phyloP scores from a whole-genome alignment of 2,113 vertebrate species.

The Dasyornis broadbenti region DNA sequence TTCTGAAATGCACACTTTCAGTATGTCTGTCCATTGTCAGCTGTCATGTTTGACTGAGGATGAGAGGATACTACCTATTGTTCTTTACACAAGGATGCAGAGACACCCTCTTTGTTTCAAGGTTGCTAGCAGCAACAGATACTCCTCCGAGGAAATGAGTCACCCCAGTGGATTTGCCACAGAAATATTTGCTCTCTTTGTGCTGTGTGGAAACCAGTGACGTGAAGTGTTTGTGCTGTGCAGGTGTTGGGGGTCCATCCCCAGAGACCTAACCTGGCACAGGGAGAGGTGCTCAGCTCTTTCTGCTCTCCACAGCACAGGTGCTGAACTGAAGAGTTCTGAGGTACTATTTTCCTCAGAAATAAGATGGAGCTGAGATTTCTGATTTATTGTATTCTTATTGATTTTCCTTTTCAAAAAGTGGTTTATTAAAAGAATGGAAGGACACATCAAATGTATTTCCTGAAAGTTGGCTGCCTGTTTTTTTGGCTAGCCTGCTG shows the following conservation, averaged over 20 bases:
- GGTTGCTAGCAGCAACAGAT: background rate
- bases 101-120: background rate
- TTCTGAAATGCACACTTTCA: background rate
- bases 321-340: background rate
- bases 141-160: background rate
- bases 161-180: background rate
- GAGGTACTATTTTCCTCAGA: background rate
- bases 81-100: background rate
- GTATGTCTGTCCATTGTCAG: fast-evolving
- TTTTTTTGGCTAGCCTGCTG: background rate
- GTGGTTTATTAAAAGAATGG: background rate
- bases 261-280: fast-evolving
- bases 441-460: background rate
- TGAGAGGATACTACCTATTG: background rate
- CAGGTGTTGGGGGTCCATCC: background rate
- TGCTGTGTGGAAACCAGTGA: background rate
- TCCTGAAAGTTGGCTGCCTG: background rate
- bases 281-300: background rate
- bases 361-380: background rate
- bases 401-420: background rate
- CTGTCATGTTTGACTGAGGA: background rate
- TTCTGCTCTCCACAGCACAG: background rate
- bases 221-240: background rate
- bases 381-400: fast-evolving
- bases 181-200: background rate